These are phyloP conservation scores for Corythornis madagascariensis DNA, from an alignment of 2,113 vertebrate species.

Conservation along the genomic window DNA sequence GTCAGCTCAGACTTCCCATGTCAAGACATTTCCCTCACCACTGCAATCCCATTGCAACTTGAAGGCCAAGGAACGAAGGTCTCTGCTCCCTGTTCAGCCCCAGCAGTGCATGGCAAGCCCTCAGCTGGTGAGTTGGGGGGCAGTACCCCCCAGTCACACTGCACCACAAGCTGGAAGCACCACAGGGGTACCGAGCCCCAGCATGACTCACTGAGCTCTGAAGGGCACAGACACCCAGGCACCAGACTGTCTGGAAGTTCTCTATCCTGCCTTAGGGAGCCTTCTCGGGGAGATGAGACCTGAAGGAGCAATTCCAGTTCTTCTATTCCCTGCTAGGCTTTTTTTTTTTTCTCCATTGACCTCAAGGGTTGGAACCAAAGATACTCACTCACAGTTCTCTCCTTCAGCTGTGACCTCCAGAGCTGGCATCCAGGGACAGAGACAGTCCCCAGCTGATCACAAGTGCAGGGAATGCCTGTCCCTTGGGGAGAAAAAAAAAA, in stretches of 20 bases:
- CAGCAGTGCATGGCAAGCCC: background rate
- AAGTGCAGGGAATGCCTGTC: background rate
- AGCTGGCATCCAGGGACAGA: background rate
- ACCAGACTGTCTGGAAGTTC: conserved; percentile 28
- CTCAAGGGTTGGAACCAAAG: background rate
- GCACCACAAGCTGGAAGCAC: background rate
- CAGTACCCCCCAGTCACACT: background rate
- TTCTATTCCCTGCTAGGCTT: background rate
- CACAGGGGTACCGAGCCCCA: background rate
- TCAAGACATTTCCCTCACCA: background rate
- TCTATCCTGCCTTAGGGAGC: background rate
- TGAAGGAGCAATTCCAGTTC: conserved; percentile 22
- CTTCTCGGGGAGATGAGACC: background rate
- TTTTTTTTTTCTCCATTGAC: background rate
- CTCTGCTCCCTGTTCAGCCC: background rate
- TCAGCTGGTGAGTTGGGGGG: accelerated
- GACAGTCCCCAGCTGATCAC: background rate
- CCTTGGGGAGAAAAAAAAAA: conserved; percentile 14
- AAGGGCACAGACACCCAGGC: background rate
- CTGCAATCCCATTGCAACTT: background rate
- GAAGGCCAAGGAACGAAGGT: background rate
- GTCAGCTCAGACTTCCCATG: background rate
- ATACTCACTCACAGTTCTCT: background rate
- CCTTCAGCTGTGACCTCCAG: background rate
- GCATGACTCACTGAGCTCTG: background rate